A percentile compares a stretch with the other conserved stretches of the same genome.
phyloP scores from a whole-genome alignment of 2,888 invertebrate species.

The Bombylius discolor region DNA sequence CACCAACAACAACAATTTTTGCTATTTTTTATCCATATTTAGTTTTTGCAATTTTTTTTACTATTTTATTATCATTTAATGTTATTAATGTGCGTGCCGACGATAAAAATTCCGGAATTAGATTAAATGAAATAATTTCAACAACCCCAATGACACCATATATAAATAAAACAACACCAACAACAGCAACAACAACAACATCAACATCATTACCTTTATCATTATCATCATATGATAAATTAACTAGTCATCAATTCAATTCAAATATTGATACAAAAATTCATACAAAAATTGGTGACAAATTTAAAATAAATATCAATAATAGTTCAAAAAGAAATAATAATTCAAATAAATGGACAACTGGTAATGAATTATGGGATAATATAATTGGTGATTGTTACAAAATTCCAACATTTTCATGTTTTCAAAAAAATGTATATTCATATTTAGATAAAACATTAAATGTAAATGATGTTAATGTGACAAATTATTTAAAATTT shows the following conservation, averaged over 20 bases:
- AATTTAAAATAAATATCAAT: neutral
- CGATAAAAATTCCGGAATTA: neutral
- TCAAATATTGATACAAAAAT: neutral
- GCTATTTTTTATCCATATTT: neutral
- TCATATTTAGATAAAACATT: slow-evolving; percentile 56
- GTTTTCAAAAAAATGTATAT: slow-evolving; percentile 65
- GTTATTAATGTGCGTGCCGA: slow-evolving; percentile 3
- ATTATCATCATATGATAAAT: neutral
- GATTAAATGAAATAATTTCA: neutral
- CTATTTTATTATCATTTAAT: neutral
- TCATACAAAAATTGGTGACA: neutral
- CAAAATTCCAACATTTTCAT: slow-evolving; percentile 50
- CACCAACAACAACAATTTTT: too few relatives aligned
- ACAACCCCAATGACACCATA: slow-evolving; percentile 2
- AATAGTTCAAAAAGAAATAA: neutral
- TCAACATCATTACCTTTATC: neutral
- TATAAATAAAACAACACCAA: neutral
- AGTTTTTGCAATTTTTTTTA: neutral
- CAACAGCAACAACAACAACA: too few relatives aligned
- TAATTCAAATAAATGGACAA: slow-evolving; percentile 17
- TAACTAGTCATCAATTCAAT: neutral
- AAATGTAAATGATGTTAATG: slow-evolving; percentile 49
- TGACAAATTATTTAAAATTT: slow-evolving; percentile 51
- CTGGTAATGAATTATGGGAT: slow-evolving; percentile 59
- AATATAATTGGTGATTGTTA: slow-evolving; percentile 59